Conservation (phyloP, 1,140 invertebrate genomes). For the Scylla paramamosain region DNA sequence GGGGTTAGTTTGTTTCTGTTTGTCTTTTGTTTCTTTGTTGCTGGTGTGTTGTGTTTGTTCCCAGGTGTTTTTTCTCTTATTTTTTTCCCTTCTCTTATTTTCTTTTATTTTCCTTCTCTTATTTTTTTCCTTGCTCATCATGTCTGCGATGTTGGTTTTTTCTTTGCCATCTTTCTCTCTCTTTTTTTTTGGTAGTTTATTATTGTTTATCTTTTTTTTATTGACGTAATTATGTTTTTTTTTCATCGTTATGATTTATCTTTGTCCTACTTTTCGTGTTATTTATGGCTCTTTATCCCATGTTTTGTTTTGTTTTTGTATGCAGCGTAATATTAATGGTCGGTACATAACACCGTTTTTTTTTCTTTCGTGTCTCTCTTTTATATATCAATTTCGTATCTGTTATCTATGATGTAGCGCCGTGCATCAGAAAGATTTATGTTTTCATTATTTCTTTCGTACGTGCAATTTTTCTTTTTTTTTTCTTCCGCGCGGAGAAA, state of each 20-base stretch:
- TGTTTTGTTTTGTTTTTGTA: neutral
- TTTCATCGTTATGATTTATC: neutral
- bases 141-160: no score
- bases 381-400: slow-evolving; percentile 3
- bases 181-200: no score
- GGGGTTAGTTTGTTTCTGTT: neutral
- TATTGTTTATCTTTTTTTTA: no score
- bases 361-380: neutral
- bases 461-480: no score
- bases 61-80: no score
- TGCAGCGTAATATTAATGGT: neutral
- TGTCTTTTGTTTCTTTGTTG: neutral
- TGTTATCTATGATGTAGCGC: neutral
- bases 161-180: no score
- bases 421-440: neutral
- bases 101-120: no score
- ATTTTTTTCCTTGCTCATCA: no score
- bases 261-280: neutral
- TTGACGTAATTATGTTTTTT: no score
- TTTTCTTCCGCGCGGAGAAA: no score
- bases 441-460: neutral
- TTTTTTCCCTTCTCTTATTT: no score
- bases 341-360: neutral
- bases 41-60: neutral
- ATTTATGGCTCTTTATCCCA: neutral